Conservation (phyloP, 2,888 invertebrate genomes). For the Caenorhabditis doughertyi region DNA sequence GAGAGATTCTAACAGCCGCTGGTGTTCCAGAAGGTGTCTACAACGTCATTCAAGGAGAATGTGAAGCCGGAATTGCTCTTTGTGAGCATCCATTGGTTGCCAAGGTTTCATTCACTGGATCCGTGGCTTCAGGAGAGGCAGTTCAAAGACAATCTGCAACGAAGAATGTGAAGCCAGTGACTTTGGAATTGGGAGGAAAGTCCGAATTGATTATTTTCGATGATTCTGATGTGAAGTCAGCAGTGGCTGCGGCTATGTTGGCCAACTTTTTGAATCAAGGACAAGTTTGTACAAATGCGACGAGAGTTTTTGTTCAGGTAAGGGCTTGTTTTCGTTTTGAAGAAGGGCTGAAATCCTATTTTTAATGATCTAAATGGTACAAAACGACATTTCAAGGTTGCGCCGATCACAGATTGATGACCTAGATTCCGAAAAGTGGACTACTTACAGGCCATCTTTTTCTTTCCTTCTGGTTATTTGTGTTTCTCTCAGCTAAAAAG, state of each 20-base stretch:
- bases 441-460: too few relatives aligned
- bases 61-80: slow-evolving; percentile 84
- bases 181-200: slow-evolving; percentile 86
- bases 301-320: slow-evolving; percentile 84
- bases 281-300: slow-evolving; percentile 86
- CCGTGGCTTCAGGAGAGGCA: slow-evolving; percentile 83
- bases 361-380: too few relatives aligned
- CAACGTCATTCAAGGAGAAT: slow-evolving; percentile 85
- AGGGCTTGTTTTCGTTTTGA: too few relatives aligned
- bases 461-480: too few relatives aligned
- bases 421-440: too few relatives aligned
- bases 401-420: too few relatives aligned
- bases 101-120: slow-evolving; percentile 86
- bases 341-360: too few relatives aligned
- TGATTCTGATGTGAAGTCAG: slow-evolving; percentile 85
- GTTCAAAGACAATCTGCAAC: slow-evolving; percentile 77
- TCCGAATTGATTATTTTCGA: slow-evolving; percentile 85
- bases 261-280: slow-evolving; percentile 86
- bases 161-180: slow-evolving; percentile 82
- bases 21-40: slow-evolving; percentile 85
- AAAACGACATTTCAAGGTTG: too few relatives aligned
- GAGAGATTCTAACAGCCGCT: slow-evolving; percentile 85
- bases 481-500: too few relatives aligned
- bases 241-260: slow-evolving; percentile 85
- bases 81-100: slow-evolving; percentile 84